A percentile compares a stretch with the other conserved stretches of the same genome.
These are phyloP conservation scores for Amphibalanus amphitrite DNA, from an alignment of 1,140 invertebrate species.

Conservation along the genomic window DNA sequence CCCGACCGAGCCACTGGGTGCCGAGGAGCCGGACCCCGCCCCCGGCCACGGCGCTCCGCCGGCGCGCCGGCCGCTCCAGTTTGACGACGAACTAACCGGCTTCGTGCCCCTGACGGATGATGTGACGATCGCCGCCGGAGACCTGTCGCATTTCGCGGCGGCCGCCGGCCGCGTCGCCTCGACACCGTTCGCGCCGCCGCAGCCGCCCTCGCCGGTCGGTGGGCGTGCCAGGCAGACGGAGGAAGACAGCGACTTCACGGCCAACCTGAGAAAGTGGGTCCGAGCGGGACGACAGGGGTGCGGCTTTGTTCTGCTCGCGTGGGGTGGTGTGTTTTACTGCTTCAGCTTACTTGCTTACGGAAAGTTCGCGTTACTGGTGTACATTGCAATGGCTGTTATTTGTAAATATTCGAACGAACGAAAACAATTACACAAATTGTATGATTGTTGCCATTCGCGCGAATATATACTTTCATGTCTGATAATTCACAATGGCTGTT, in stretches of 20 bases:
- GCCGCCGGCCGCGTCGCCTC: not conserved
- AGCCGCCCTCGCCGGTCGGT: not conserved
- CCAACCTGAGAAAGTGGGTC: not conserved
- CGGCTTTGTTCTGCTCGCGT: not conserved
- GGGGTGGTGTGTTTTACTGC: too few species aligned
- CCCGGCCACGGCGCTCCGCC: too few species aligned
- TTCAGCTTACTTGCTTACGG: too few species aligned
- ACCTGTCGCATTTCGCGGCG: not conserved
- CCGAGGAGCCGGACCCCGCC: too few species aligned
- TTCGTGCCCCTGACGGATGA: not conserved
- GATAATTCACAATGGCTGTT: too few species aligned
- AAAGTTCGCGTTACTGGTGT: too few species aligned
- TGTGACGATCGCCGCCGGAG: not conserved
- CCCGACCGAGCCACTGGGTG: conserved; percentile 12
- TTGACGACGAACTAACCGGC: not conserved
- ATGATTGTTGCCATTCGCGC: too few species aligned
- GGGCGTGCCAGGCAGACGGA: not conserved
- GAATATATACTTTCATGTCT: too few species aligned
- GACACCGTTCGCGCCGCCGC: not conserved
- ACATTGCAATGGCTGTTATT: too few species aligned
- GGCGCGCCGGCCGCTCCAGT: not conserved
- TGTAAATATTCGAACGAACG: too few species aligned
- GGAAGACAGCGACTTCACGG: not conserved
- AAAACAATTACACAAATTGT: too few species aligned
- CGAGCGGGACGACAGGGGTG: too few species aligned